phyloP scores from a whole-genome alignment of 2,113 vertebrate genomes.

The Triplophysa dalaica region DNA sequence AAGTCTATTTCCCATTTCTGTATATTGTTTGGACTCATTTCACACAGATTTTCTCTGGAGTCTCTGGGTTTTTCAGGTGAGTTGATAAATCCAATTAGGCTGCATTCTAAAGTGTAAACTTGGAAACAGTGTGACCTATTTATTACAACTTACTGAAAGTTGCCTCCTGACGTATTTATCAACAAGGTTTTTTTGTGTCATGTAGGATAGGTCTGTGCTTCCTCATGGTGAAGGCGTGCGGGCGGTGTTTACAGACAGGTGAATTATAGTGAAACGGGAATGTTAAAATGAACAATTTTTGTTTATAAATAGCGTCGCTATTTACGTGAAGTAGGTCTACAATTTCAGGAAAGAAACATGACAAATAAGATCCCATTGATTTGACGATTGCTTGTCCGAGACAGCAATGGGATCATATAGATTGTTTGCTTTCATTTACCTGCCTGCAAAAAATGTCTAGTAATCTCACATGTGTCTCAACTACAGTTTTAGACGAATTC shows the following conservation, averaged over 20 bases:
- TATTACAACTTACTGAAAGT: slow-evolving; percentile 5
- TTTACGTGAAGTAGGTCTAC: not conserved
- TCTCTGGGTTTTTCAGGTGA: slow-evolving; percentile 9
- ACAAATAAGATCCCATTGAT: not conserved
- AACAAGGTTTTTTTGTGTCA: not conserved
- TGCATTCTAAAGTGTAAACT: not conserved
- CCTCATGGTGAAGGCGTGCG: not conserved
- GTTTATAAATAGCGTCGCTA: not conserved
- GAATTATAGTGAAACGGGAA: not conserved
- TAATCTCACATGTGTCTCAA: too few relatives aligned
- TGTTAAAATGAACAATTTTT: not conserved
- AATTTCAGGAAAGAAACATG: not conserved
- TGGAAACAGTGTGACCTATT: not conserved
- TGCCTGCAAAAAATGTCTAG: too few relatives aligned
- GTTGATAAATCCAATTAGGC: slow-evolving; percentile 18
- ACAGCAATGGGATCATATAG: not conserved
- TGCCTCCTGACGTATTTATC: slow-evolving; percentile 3
- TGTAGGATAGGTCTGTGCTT: slow-evolving; percentile 16
- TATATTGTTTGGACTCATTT: not conserved
- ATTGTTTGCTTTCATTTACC: not conserved
- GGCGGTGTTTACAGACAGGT: not conserved
- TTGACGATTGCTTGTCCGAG: not conserved
- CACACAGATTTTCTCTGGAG: too few relatives aligned
- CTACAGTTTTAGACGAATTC: too few relatives aligned
- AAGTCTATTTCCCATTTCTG: not conserved